phyloP scores from a whole-genome alignment of 2,797 vertebrate species.

The Euphonia xanthogaster region DNA sequence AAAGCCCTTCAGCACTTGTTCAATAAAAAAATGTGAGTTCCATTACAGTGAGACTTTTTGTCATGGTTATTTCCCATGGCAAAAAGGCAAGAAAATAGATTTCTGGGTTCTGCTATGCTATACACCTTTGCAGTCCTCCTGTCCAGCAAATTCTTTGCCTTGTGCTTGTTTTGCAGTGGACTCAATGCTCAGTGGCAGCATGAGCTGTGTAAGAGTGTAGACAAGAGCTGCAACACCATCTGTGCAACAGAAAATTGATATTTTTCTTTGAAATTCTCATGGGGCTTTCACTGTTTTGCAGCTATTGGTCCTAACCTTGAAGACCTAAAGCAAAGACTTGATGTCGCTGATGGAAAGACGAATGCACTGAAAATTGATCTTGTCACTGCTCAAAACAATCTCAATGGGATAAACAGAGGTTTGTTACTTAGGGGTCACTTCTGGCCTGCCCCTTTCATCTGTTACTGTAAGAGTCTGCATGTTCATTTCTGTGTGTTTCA shows the following conservation, averaged over 20 bases:
- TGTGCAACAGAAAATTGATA: background rate
- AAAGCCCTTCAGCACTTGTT: background rate
- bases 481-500: constrained; percentile 55
- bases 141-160: background rate
- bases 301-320: constrained; percentile 72
- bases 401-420: constrained; percentile 85
- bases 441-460: background rate
- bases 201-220: background rate
- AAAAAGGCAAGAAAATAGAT: background rate
- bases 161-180: background rate
- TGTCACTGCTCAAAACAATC: constrained; percentile 62
- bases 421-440: background rate
- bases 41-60: background rate
- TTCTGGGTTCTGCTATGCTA: background rate
- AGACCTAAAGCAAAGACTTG: constrained; percentile 77
- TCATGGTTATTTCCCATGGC: background rate
- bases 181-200: background rate
- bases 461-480: background rate
- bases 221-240: background rate
- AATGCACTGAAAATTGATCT: constrained; percentile 77
- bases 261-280: background rate
- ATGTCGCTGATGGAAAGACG: constrained; percentile 76
- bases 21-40: background rate
- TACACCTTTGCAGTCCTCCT: background rate
- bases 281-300: constrained; percentile 51